A percentile compares a stretch with the other conserved stretches of the same genome.
Conservation (phyloP, 2,888 invertebrate genomes). For the Perizoma flavofasciatum region DNA sequence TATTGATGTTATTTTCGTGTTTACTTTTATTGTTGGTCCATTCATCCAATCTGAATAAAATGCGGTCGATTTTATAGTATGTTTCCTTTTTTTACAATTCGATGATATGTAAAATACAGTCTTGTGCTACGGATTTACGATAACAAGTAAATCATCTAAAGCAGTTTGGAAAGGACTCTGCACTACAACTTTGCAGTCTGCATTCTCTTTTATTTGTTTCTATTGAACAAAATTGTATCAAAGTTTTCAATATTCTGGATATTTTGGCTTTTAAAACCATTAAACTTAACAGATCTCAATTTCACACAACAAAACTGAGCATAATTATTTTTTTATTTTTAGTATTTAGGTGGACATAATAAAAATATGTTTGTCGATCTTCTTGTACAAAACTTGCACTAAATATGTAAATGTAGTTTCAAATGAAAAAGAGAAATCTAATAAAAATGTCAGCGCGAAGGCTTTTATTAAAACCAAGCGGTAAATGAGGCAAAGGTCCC, state of each 20-base stretch:
- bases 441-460: constrained; percentile 49
- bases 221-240: too few relatives aligned
- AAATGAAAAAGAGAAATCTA: constrained; percentile 39
- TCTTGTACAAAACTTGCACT: constrained; percentile 14
- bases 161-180: too few relatives aligned
- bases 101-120: background rate
- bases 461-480: constrained; percentile 56
- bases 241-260: too few relatives aligned
- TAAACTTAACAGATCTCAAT: background rate
- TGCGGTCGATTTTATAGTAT: constrained; percentile 23
- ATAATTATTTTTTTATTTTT: background rate
- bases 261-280: too few relatives aligned
- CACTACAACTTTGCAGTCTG: too few relatives aligned
- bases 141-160: too few relatives aligned
- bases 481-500: constrained; percentile 68
- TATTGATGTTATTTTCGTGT: constrained; percentile 29
- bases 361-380: constrained; percentile 1
- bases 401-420: constrained; percentile 41
- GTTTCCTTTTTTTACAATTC: constrained; percentile 12
- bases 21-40: constrained; percentile 26
- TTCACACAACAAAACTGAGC: background rate
- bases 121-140: background rate
- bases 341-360: too few relatives aligned
- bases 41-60: constrained; percentile 33
- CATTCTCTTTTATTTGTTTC: too few relatives aligned